Base-by-base conservation (phyloP, 1,140 invertebrate genomes). In the Atta colombica region DNA sequence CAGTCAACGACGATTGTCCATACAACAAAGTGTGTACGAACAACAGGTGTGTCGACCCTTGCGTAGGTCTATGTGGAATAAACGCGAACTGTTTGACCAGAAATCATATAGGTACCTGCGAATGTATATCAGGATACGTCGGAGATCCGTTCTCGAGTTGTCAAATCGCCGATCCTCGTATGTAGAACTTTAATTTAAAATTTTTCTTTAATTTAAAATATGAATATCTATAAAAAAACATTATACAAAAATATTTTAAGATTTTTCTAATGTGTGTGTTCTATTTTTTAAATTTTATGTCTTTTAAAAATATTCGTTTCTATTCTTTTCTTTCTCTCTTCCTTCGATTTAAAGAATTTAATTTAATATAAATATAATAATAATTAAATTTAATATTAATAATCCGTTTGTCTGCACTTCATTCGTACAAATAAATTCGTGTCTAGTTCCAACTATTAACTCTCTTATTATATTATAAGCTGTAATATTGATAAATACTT, bases 51-150 rank as follows among this genome's bases (percentile, higher is more conserved):
- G 93, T 96, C 5, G 95, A 97, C 94, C 96, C 96, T 10, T 97
- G 97, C 87, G 91, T 94, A 18, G 96, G 96, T 45, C 92, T 95
- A 3, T 97, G 97, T 88, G 97, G 97, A 3, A 84, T 95, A 0
- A 97, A 97, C 89, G 96, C 97, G 0, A 90, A 96, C 7, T 98
- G 97, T 89, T 94, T 95, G 71, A 95, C 95, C 0, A 94, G 95
- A 51, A 96, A 97, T 88, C 97, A 97, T 85, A 94, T 96, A 49
- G 96, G 97, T 0, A 96, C 96, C 8, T 97, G 97, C 92, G 95
- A 95, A 60, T 97, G 97, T 92, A 96, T 96, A 10, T 92, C 96
- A 18, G 97, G 97, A 39, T 96, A 96, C 91, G 96, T 96, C 0
- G 97, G 97, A 8, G 96, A 97, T 94, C 97, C 97, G 14, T 95